Conservation (phyloP, 2,888 invertebrate genomes). For the Drosophila setosimentum region DNA sequence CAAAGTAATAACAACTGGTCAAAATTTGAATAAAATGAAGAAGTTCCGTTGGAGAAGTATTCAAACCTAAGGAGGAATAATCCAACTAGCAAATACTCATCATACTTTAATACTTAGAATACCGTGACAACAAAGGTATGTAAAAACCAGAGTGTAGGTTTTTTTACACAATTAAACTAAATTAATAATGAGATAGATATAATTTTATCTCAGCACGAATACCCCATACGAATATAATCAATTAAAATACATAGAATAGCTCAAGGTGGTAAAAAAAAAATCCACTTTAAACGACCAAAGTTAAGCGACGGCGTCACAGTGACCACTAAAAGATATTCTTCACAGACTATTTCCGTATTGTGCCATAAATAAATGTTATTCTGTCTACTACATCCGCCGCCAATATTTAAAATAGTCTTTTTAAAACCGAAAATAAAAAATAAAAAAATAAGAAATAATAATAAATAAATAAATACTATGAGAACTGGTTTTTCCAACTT, state of each 20-base stretch:
- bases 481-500: background rate
- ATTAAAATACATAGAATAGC: background rate
- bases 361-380: background rate
- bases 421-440: background rate
- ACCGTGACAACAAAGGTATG: conserved; percentile 20
- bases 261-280: background rate
- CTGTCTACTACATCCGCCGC: background rate
- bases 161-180: background rate
- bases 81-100: background rate
- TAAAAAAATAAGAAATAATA: no score
- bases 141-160: background rate
- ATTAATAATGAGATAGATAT: fast-evolving
- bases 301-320: background rate
- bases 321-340: background rate
- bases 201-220: background rate
- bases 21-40: conserved; percentile 40
- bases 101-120: background rate
- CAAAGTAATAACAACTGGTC: conserved; percentile 5
- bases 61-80: conserved; percentile 10
- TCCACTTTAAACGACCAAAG: background rate
- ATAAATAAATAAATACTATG: background rate
- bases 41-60: conserved; percentile 38
- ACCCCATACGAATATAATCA: background rate
- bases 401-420: background rate
- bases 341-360: background rate